Conservation (phyloP, 2,113 vertebrate species). For the Dunckerocampus dactyliophorus region DNA sequence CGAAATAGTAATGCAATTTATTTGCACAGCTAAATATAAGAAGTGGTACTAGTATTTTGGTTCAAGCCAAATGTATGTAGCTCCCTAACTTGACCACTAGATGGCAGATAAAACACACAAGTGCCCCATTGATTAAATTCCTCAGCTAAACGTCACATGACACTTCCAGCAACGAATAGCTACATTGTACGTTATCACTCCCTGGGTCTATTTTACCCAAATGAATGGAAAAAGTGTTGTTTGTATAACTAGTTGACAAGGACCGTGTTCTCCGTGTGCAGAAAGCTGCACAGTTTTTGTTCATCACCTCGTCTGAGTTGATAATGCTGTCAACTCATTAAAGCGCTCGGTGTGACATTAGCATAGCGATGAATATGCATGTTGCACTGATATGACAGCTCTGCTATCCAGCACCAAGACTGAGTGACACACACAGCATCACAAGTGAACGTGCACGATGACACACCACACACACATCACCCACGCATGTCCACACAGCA, state of each 20-base stretch:
- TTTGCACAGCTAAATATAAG: no score
- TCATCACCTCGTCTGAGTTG: constrained; percentile 38
- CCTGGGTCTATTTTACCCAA: neutral
- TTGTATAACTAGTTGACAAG: neutral
- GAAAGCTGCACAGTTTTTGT: constrained; percentile 34
- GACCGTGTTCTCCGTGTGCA: constrained; percentile 11
- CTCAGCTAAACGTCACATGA: neutral
- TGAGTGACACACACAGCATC: constrained; percentile 49
- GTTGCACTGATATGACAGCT: constrained; percentile 55
- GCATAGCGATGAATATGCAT: constrained; percentile 60
- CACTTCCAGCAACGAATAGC: neutral
- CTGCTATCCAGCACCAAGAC: constrained; percentile 39
- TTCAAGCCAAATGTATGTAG: neutral
- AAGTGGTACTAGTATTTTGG: no score
- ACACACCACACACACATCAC: constrained; percentile 33
- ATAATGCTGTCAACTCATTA: constrained; percentile 54
- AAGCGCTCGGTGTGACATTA: constrained; percentile 34
- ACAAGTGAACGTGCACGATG: no score
- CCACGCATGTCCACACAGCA: neutral
- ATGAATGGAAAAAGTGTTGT: no score
- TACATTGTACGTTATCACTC: neutral
- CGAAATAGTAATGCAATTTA: no score
- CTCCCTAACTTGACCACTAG: constrained; percentile 27
- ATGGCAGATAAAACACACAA: constrained; percentile 26
- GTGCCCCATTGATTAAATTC: neutral